Evolutionary conservation across 2,113 vertebrate genomes (phyloP).

Genomic region (Corythoichthys intestinalis): DNA sequence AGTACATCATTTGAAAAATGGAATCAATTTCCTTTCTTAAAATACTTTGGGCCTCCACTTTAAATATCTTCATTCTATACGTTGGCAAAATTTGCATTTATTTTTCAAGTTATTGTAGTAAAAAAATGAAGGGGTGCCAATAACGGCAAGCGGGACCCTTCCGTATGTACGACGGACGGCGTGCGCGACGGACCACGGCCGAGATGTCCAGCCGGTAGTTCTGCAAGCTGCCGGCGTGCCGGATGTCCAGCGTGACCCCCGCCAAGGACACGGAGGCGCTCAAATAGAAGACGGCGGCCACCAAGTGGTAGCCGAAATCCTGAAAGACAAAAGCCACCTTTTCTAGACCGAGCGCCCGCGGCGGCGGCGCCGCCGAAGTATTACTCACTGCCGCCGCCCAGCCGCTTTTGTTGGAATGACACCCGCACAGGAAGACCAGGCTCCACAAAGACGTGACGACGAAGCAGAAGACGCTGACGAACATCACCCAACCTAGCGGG

Average conservation of each 20-base stretch:
- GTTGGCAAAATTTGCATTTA: too few species aligned
- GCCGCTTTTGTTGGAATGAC: conserved; percentile 56
- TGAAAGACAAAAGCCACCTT: conserved; percentile 19
- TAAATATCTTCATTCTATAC: too few species aligned
- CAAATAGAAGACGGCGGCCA: conserved; percentile 80
- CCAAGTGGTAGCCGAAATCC: conserved; percentile 72
- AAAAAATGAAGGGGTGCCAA: too few species aligned
- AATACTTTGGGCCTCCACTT: too few species aligned
- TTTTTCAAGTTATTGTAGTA: too few species aligned
- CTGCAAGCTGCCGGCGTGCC: accelerated
- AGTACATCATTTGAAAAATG: too few species aligned
- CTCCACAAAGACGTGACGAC: conserved; percentile 71
- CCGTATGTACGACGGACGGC: background rate
- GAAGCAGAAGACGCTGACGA: conserved; percentile 81
- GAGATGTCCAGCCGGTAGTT: conserved; percentile 74
- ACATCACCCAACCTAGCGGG: conserved; percentile 81
- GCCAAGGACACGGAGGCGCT: conserved; percentile 78
- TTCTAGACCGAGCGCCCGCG: too few species aligned
- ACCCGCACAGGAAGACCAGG: conserved; percentile 67
- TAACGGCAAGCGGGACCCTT: too few species aligned
- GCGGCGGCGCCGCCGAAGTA: background rate
- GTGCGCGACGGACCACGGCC: conserved; percentile 73
- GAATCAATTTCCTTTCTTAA: too few species aligned
- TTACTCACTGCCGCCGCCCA: conserved; percentile 78
- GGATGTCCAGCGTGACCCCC: conserved; percentile 13